Percentiles rank a stretch among this genome's conserved stretches.
phyloP scores from a whole-genome alignment of 2,888 invertebrate genomes.

The Poecilobothrus nobilitatus region DNA sequence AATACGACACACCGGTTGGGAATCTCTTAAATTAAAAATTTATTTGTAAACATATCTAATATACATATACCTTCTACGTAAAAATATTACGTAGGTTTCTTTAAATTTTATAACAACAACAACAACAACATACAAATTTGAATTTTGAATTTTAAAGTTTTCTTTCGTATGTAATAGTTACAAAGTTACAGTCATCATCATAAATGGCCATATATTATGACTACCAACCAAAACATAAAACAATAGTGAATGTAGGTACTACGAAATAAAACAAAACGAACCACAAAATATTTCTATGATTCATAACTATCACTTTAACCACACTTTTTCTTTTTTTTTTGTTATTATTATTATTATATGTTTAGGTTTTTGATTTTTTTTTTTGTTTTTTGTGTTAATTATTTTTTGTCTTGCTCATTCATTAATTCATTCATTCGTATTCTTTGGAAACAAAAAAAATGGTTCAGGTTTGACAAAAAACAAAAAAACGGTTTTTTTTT shows the following conservation, averaged over 20 bases:
- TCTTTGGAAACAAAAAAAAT: no score
- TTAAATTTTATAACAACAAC: not conserved
- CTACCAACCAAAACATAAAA: no score
- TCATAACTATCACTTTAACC: not conserved
- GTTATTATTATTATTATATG: no score
- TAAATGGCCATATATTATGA: not conserved
- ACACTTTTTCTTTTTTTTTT: not conserved
- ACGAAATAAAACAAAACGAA: not conserved
- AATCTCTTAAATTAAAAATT: not conserved
- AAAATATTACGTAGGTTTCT: constrained; percentile 2
- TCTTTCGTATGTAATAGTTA: not conserved
- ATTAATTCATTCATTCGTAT: no score
- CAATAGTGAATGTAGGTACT: no score
- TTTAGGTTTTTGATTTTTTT: no score
- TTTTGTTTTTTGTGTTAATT: not conserved
- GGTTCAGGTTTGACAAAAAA: no score
- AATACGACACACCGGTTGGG: not conserved
- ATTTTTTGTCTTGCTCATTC: not conserved
- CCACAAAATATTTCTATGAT: not conserved
- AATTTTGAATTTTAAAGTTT: no score
- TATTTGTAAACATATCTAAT: not conserved
- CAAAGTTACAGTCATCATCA: not conserved
- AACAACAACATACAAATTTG: not conserved
- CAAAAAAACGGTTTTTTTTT: no score
- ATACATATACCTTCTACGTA: no score